A percentile compares a stretch with the other conserved stretches of the same genome.
Conservation (phyloP, 2,113 vertebrate species). For the Phyllostomus discolor region DNA sequence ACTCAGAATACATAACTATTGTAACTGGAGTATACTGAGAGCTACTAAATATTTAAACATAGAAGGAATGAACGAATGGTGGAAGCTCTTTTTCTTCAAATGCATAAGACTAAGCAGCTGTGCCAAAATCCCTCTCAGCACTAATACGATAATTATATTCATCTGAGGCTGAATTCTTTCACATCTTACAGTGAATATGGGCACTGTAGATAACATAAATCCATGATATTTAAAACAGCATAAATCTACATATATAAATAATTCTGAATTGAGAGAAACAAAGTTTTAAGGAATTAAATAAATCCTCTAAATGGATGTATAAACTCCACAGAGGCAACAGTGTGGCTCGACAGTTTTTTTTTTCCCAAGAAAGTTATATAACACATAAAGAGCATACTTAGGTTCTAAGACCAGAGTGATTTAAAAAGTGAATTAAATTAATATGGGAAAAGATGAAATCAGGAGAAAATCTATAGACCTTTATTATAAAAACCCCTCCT, state of each 20-base stretch:
- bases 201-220: not conserved
- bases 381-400: not conserved
- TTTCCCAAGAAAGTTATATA: not conserved
- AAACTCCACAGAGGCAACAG: not conserved
- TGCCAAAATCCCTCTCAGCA: not conserved
- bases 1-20: not conserved
- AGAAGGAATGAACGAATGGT: not conserved
- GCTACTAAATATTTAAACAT: not conserved
- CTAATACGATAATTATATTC: not conserved
- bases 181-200: not conserved
- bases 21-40: not conserved
- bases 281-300: not conserved
- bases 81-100: not conserved
- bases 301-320: not conserved
- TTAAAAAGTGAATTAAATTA: not conserved
- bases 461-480: not conserved
- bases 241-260: not conserved
- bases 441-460: not conserved
- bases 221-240: not conserved
- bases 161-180: not conserved
- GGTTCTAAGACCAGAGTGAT: not conserved
- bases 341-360: not conserved
- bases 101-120: not conserved
- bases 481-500: not conserved
- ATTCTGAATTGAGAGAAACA: slow-evolving; percentile 1